A percentile compares a stretch with the other conserved stretches of the same genome.
These are phyloP conservation scores for Agrotis puta DNA, from an alignment of 2,888 invertebrate genomes.

Conservation along the genomic window DNA sequence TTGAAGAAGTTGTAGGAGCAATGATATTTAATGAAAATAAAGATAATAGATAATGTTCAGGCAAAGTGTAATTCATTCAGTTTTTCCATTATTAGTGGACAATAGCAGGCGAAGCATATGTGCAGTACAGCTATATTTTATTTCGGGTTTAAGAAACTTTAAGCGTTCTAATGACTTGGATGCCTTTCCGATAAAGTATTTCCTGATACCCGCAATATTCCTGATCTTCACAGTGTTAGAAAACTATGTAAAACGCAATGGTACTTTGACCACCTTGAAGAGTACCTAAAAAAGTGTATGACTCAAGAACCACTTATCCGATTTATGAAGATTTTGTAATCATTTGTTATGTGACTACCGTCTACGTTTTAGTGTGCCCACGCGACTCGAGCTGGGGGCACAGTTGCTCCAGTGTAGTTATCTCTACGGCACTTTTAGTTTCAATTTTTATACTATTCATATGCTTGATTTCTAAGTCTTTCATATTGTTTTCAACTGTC, in stretches of 20 bases:
- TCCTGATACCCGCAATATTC: too few species aligned
- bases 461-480: neutral
- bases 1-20: neutral
- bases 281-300: neutral
- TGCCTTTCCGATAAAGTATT: too few species aligned
- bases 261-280: neutral
- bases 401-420: neutral
- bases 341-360: neutral
- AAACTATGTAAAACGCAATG: constrained; percentile 3
- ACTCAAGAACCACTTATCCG: constrained; percentile 12
- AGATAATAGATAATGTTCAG: neutral
- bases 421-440: neutral
- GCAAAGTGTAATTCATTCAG: too few species aligned
- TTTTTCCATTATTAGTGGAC: too few species aligned
- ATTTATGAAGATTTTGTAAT: constrained; percentile 6
- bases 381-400: neutral
- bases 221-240: too few species aligned
- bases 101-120: too few species aligned
- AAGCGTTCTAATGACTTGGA: too few species aligned
- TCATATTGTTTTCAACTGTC: neutral
- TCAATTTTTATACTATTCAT: neutral
- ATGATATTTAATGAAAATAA: neutral
- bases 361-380: neutral
- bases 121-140: too few species aligned
- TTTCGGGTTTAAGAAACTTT: too few species aligned